These are phyloP conservation scores for Whitmania pigra DNA, from an alignment of 1,140 invertebrate species.

Conservation along the genomic window DNA sequence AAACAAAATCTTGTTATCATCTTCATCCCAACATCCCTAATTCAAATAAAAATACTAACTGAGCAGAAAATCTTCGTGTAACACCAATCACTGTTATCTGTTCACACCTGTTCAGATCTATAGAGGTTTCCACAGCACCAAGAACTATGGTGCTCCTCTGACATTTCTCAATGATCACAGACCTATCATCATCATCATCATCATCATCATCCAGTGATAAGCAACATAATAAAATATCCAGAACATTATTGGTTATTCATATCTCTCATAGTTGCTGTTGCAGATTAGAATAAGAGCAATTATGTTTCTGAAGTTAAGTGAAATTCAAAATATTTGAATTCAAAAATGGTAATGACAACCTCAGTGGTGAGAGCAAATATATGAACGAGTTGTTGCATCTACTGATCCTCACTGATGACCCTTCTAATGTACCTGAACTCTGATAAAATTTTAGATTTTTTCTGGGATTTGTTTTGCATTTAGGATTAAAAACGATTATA, in stretches of 20 bases:
- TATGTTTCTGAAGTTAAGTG: no score
- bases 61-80: conserved; percentile 35
- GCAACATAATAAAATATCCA: background rate
- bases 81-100: conserved; percentile 37
- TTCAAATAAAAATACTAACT: conserved; percentile 27
- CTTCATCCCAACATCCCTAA: background rate
- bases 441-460: conserved; percentile 18
- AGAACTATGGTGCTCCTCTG: conserved; percentile 39
- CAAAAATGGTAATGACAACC: conserved; percentile 28
- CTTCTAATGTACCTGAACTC: conserved; percentile 39
- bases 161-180: conserved; percentile 42
- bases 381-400: conserved; percentile 40
- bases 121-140: conserved; percentile 38
- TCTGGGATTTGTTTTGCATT: no score
- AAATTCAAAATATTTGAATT: no score
- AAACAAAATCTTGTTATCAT: no score
- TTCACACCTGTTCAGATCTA: conserved; percentile 40
- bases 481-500: no score
- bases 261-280: no score
- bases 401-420: conserved; percentile 40
- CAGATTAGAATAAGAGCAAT: no score
- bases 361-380: conserved; percentile 40
- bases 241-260: no score
- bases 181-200: conserved; percentile 27
- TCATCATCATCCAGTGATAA: no score